Percentiles rank a stretch among this genome's conserved stretches.
These are phyloP conservation scores for Hestina assimilis DNA, from an alignment of 1,140 invertebrate genomes.

Conservation along the genomic window DNA sequence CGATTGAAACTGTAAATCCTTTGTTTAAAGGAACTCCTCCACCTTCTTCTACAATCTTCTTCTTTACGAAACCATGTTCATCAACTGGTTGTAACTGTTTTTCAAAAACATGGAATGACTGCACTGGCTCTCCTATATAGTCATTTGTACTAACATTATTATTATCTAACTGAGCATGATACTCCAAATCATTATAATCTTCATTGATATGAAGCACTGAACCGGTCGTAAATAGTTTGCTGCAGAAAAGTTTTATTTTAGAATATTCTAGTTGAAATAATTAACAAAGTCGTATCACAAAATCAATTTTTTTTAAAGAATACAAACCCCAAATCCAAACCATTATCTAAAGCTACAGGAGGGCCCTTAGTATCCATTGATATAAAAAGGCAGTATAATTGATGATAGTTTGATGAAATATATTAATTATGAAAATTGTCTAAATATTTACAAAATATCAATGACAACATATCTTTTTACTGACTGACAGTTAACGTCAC, in stretches of 20 bases:
- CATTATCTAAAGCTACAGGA: conserved; percentile 49
- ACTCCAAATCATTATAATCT: conserved; percentile 46
- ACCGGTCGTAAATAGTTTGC: conserved; percentile 54
- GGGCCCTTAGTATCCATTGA: conserved; percentile 31
- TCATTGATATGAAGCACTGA: conserved; percentile 62
- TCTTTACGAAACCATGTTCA: conserved; percentile 51
- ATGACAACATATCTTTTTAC: too few species aligned
- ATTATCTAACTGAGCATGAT: conserved; percentile 27
- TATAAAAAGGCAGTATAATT: too few species aligned
- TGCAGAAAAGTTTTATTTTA: conserved; percentile 25
- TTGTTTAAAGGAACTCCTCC: conserved; percentile 52
- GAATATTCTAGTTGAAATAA: not conserved
- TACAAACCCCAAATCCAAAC: conserved; percentile 51
- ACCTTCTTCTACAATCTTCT: conserved; percentile 62
- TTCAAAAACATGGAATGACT: conserved; percentile 42
- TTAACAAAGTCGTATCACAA: not conserved
- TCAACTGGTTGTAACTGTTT: conserved; percentile 44
- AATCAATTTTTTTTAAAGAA: not conserved
- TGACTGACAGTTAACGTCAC: too few species aligned
- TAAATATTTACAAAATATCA: too few species aligned
- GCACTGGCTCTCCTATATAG: conserved; percentile 51
- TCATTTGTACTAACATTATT: conserved; percentile 27
- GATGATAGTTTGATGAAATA: too few species aligned
- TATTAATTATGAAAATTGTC: too few species aligned
- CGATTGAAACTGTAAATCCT: conserved; percentile 48